Conservation (phyloP, 2,888 invertebrate species). For the Dermolepida albohirtum region DNA sequence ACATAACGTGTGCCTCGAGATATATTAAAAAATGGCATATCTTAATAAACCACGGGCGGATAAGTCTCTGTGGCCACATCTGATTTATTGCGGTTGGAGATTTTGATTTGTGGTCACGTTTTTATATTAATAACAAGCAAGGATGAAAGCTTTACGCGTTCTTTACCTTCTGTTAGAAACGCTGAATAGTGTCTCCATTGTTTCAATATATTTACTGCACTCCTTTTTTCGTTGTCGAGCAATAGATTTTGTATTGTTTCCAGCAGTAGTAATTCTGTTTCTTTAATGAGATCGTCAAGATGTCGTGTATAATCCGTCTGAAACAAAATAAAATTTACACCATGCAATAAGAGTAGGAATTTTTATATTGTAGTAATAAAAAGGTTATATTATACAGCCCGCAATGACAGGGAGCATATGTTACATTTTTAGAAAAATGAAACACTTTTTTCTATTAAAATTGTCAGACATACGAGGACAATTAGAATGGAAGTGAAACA, state of each 20-base stretch:
- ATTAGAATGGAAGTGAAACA: no score
- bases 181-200: slow-evolving; percentile 59
- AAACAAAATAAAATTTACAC: slow-evolving; percentile 44
- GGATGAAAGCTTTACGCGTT: background rate
- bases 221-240: slow-evolving; percentile 56
- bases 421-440: no score
- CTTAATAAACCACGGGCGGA: no score
- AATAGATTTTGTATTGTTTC: slow-evolving; percentile 67
- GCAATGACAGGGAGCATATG: no score
- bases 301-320: slow-evolving; percentile 78
- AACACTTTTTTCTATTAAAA: no score
- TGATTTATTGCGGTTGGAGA: no score
- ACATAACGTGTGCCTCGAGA: background rate
- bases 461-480: no score
- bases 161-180: slow-evolving; percentile 41
- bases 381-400: no score
- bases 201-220: slow-evolving; percentile 56
- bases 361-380: no score
- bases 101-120: background rate
- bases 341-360: no score
- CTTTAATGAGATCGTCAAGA: slow-evolving; percentile 75
- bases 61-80: no score
- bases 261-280: slow-evolving; percentile 69
- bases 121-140: slow-evolving; percentile 8
- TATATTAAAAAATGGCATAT: slow-evolving; percentile 3